These are phyloP conservation scores for Lepidochrysops patricia DNA, from an alignment of 2,888 invertebrate genomes.

Conservation along the genomic window DNA sequence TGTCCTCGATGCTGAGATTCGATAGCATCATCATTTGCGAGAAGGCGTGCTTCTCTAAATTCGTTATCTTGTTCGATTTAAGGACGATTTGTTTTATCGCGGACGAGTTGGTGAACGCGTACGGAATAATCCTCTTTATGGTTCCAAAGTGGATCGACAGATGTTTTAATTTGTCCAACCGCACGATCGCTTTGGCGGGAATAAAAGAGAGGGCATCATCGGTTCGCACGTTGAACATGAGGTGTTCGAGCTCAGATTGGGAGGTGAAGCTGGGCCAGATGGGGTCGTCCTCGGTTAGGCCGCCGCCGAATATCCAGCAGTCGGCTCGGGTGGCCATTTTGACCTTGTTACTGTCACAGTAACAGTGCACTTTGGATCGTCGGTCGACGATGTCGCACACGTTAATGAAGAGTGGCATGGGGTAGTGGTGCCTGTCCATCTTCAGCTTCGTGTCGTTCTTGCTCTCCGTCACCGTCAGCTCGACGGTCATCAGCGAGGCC, in stretches of 20 bases:
- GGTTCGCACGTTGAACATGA: conserved; percentile 82
- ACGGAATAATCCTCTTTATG: conserved; percentile 80
- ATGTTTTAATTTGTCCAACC: conserved; percentile 79
- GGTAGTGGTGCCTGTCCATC: conserved; percentile 50
- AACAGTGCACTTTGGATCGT: conserved; percentile 64
- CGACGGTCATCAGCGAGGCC: conserved; percentile 55
- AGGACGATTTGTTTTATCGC: conserved; percentile 80
- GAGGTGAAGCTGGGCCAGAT: conserved; percentile 84
- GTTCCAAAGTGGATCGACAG: conserved; percentile 83
- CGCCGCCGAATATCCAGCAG: conserved; percentile 80
- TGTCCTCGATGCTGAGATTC: conserved; percentile 82
- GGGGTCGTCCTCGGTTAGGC: conserved; percentile 77
- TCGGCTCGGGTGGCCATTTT: conserved; percentile 79
- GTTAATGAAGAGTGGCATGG: conserved; percentile 55
- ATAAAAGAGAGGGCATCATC: conserved; percentile 80
- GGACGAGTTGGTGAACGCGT: conserved; percentile 84
- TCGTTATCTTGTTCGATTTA: conserved; percentile 80
- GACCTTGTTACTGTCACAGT: conserved; percentile 60
- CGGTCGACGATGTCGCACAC: conserved; percentile 63
- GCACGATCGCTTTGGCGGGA: conserved; percentile 80
- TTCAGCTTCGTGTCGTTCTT: conserved; percentile 53
- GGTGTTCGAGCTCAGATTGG: conserved; percentile 79
- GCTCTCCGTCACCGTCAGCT: conserved; percentile 55
- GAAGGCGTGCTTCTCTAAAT: conserved; percentile 80
- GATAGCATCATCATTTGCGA: conserved; percentile 82